phyloP scores from a whole-genome alignment of 2,888 invertebrate genomes.

The Caenorhabditis afra region DNA sequence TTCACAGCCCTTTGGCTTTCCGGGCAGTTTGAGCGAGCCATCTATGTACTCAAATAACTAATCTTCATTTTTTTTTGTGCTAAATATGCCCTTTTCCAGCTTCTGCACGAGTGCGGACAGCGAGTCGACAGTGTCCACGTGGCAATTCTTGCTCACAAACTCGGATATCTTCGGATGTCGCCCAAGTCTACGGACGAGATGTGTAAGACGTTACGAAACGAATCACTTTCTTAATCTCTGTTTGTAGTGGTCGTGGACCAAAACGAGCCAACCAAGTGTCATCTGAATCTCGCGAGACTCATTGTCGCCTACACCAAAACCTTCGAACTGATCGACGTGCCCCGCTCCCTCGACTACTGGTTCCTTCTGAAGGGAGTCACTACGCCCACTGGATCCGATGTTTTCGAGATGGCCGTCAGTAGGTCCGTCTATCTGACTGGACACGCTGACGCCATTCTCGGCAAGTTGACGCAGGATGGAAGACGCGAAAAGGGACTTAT shows the following conservation, averaged over 20 bases:
- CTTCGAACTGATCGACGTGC: conserved; percentile 76
- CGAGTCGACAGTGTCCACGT: conserved; percentile 76
- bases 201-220: conserved; percentile 44
- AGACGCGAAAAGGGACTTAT: conserved; percentile 71
- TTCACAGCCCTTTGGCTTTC: conserved; percentile 77
- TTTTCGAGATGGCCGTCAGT: conserved; percentile 78
- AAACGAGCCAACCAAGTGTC: conserved; percentile 69
- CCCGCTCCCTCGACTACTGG: conserved; percentile 76
- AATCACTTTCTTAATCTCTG: not conserved
- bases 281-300: conserved; percentile 76
- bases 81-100: conserved; percentile 35
- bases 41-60: conserved; percentile 71
- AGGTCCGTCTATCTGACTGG: conserved; percentile 75
- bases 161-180: conserved; percentile 66
- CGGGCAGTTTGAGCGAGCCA: conserved; percentile 77
- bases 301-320: conserved; percentile 77
- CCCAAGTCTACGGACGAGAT: conserved; percentile 69
- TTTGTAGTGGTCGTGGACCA: conserved; percentile 71
- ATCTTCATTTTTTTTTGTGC: too few relatives aligned
- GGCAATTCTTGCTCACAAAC: conserved; percentile 72
- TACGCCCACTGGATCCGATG: conserved; percentile 70
- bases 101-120: conserved; percentile 63
- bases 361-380: conserved; percentile 73
- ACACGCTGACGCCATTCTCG: conserved; percentile 70
- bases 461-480: conserved; percentile 67